phyloP scores from a whole-genome alignment of 1,140 invertebrate species.

The Drosophila bipectinata region DNA sequence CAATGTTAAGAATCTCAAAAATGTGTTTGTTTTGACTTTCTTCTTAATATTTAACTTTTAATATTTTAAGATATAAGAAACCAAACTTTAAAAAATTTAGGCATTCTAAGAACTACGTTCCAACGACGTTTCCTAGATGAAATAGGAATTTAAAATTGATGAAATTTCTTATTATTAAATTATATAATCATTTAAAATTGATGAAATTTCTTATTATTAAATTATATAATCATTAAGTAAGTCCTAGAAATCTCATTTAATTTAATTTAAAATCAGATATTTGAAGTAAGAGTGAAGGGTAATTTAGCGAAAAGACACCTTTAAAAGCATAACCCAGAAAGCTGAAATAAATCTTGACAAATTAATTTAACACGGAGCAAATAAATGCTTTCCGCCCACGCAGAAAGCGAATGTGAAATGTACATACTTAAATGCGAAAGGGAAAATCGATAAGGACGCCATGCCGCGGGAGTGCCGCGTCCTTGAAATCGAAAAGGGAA shows the following conservation, averaged over 20 bases:
- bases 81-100: too few species aligned
- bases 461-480: conserved; percentile 39
- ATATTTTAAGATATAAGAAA: too few species aligned
- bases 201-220: too few species aligned
- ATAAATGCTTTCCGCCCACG: conserved; percentile 34
- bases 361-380: conserved; percentile 31
- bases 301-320: background rate
- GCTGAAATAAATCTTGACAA: conserved; percentile 11
- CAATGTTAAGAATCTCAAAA: too few species aligned
- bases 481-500: conserved; percentile 58
- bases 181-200: too few species aligned
- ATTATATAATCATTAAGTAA: background rate
- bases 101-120: too few species aligned
- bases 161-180: too few species aligned
- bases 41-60: too few species aligned
- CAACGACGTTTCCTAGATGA: too few species aligned
- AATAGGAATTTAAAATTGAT: too few species aligned
- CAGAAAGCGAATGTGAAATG: conserved; percentile 35
- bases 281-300: background rate
- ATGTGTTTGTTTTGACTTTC: too few species aligned
- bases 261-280: background rate
- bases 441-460: conserved; percentile 73
- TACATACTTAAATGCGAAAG: conserved; percentile 29
- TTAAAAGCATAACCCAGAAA: conserved; percentile 13
- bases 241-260: background rate